These are phyloP conservation scores for Bos taurus DNA, from an alignment of 2,113 vertebrate species.

Conservation along the genomic window ARS-UCD2.0 NC_037338.1:87350001-87350500, in stretches of 20 bases:
- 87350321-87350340: neutral
- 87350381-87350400: neutral
- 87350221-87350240: fast-evolving
- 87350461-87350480: neutral
- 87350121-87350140: neutral
- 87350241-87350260: neutral
- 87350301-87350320: neutral
- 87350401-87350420: neutral
- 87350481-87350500: neutral
- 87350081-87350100: neutral
- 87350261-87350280: neutral
- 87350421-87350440: neutral
- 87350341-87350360: neutral
- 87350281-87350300: fast-evolving
- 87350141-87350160: no score
- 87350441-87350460: neutral
- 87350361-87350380: neutral
- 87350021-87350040: neutral
- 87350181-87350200: neutral
- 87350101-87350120: no score
- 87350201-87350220: neutral
- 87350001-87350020: neutral
- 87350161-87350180: neutral
- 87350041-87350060: neutral
- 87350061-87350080: neutral